Conservation (phyloP, 2,113 vertebrate species). For the Carlito syrichta region DNA sequence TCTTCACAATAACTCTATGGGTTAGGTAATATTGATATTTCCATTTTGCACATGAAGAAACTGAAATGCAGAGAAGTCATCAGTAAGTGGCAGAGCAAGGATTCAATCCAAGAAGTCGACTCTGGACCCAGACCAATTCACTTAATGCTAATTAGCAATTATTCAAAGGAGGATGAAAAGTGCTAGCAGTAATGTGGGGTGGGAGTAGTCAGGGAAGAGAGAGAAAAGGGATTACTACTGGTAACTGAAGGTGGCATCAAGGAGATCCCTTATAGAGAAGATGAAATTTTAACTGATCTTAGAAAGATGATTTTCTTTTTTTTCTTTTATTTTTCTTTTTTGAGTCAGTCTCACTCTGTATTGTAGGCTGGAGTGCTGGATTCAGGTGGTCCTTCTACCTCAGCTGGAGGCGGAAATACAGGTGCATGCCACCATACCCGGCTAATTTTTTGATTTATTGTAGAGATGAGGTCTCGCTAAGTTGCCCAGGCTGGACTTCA, state of each 20-base stretch:
- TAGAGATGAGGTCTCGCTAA: no score
- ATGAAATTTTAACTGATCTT: constrained; percentile 15
- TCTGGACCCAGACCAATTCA: neutral
- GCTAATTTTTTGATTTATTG: no score
- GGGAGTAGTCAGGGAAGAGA: neutral
- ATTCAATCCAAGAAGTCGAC: constrained; percentile 5
- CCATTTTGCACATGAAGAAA: neutral
- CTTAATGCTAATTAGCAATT: neutral
- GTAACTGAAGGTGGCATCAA: neutral
- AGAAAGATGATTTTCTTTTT: neutral
- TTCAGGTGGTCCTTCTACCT: no score
- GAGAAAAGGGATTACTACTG: neutral
- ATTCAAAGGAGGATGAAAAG: neutral
- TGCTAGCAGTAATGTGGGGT: neutral
- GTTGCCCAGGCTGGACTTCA: no score
- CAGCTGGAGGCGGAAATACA: no score
- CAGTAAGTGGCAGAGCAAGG: neutral
- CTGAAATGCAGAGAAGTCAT: neutral
- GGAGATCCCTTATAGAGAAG: neutral
- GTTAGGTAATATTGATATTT: neutral
- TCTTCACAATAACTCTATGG: neutral
- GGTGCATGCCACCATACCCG: no score
- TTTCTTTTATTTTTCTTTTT: no score
- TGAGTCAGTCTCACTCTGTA: no score
- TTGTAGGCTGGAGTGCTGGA: no score